phyloP scores from a whole-genome alignment of 2,113 vertebrate genomes.

The Eupsittula cactorum region DNA sequence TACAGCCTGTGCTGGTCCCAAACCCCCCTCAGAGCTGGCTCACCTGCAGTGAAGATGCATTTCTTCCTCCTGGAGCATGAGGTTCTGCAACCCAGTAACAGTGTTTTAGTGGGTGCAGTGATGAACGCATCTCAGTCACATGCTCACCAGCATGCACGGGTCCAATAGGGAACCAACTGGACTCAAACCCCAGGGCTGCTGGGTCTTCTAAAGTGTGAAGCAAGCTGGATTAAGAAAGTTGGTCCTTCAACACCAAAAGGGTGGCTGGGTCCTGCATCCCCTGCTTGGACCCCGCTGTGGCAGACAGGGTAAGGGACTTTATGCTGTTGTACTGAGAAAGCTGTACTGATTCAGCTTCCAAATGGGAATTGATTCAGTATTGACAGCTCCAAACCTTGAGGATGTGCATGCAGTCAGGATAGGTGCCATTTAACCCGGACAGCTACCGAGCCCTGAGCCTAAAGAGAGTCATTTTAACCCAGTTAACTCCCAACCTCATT shows the following conservation, averaged over 20 bases:
- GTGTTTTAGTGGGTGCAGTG: neutral
- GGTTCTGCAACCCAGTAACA: neutral
- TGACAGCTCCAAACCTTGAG: neutral
- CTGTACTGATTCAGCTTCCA: neutral
- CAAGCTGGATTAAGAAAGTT: neutral
- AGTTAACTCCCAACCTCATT: neutral
- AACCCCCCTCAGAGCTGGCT: neutral
- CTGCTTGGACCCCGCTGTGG: fast-evolving
- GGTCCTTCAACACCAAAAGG: neutral
- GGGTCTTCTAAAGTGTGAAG: neutral
- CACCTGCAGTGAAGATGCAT: neutral
- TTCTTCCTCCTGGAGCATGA: neutral
- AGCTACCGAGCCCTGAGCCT: neutral
- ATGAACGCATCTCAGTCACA: neutral
- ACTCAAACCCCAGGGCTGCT: neutral
- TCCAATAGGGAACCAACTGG: neutral
- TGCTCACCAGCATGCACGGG: neutral
- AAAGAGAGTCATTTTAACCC: neutral
- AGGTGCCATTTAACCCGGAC: neutral
- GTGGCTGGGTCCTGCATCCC: neutral
- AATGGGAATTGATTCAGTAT: neutral
- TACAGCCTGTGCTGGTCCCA: neutral
- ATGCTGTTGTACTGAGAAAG: neutral
- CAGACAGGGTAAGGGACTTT: neutral
- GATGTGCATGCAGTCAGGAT: neutral